These are phyloP conservation scores for Ahaetulla prasina DNA, from an alignment of 2,113 vertebrate species.

Conservation along the genomic window DNA sequence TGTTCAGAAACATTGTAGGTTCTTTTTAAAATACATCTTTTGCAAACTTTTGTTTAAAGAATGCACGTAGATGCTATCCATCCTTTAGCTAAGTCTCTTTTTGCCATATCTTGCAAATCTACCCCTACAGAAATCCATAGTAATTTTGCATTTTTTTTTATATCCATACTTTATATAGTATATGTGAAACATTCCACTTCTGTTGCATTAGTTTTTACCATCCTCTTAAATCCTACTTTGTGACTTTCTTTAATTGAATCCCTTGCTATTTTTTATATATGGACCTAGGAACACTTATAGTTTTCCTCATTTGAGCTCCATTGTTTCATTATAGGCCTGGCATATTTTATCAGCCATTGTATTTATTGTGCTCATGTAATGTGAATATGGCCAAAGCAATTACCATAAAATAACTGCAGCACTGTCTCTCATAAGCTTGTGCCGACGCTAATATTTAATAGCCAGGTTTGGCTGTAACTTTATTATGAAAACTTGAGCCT, in stretches of 20 bases:
- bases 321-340: background rate
- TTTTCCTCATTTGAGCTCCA: conserved; percentile 1
- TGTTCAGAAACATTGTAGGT: background rate
- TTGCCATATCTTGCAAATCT: background rate
- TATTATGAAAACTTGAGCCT: background rate
- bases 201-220: background rate
- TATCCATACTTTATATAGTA: background rate
- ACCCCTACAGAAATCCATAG: background rate
- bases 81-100: background rate
- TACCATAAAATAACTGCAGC: conserved; percentile 10
- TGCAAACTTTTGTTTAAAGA: background rate
- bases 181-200: background rate
- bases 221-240: background rate
- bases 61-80: background rate
- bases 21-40: background rate
- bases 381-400: conserved; percentile 15
- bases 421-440: background rate
- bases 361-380: conserved; percentile 11
- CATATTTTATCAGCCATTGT: conserved; percentile 11
- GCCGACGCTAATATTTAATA: background rate
- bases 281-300: background rate
- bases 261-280: background rate
- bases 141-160: background rate
- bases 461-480: background rate
- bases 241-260: background rate